Evolutionary conservation across 1,140 invertebrate species (phyloP).

Genomic region (Hyles vespertilio): DNA sequence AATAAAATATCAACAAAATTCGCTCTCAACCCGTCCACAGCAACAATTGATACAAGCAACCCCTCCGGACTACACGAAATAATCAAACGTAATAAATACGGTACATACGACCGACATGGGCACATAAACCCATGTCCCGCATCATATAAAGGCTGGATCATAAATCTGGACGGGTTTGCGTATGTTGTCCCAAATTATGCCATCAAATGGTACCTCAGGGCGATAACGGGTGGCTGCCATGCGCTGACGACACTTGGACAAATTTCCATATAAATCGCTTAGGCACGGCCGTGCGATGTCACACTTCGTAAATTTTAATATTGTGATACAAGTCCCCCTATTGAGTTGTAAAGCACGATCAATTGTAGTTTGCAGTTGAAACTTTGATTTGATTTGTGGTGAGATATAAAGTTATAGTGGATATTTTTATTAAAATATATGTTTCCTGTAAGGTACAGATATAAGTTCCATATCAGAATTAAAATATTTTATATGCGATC

Average conservation of each 20-base stretch:
- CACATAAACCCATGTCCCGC: slow-evolving; percentile 42
- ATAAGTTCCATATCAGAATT: no score
- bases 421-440: no score
- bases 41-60: no score
- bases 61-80: no score
- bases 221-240: slow-evolving; percentile 40
- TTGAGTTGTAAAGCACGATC: not conserved
- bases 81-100: slow-evolving; percentile 10
- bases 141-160: slow-evolving; percentile 56
- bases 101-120: slow-evolving; percentile 26
- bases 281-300: slow-evolving; percentile 41
- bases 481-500: no score
- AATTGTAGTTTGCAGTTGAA: no score
- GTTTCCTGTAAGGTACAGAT: no score
- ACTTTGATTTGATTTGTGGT: no score
- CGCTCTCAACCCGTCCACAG: no score
- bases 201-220: slow-evolving; percentile 62
- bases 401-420: no score
- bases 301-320: slow-evolving; percentile 72
- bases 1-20: no score
- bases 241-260: slow-evolving; percentile 48
- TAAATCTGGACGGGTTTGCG: slow-evolving; percentile 64
- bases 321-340: slow-evolving; percentile 33
- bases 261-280: slow-evolving; percentile 72
- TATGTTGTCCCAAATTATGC: slow-evolving; percentile 66